Base-by-base conservation (phyloP, 2,888 invertebrate genomes). In the Drosophila paracracens region DNA sequence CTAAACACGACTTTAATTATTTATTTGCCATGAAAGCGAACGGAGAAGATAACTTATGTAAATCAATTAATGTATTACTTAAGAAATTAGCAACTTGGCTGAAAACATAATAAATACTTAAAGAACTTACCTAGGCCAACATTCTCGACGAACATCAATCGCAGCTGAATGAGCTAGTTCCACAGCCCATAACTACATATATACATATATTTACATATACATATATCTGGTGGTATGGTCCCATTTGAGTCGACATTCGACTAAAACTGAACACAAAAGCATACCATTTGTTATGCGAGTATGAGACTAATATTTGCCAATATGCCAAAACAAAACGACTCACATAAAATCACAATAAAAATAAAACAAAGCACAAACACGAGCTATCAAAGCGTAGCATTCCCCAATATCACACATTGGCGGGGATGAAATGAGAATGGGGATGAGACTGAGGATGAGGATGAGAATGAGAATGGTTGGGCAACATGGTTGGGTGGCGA, bases 271-370 rank as follows among this genome's bases (percentile, higher is more conserved):
- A 73, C 53, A 81, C 68, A 78, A 78, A 66, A 53, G 58, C 69
- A 69, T 68, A 65, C 66, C 81, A 80, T 87, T 88, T 82, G 58
- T 63, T 63, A 13, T 40, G 50, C 59, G 50, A 54, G 57, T 60
- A 80, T 80, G 78, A 76, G 82, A 81, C 88, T 82, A 89, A 89
- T 89, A 86, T 89, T 89, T 91, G 78, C 81, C 74, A 79, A 81
- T 77, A 76, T 83, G 73, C 76, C 82, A 83, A 76, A 76, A 69
- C 76, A 83, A 76, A 84, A 74, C 70, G 74, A 83, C 74, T 66
- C 60, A 61, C 79, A 86, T 75, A 69, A 82, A 85, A 87, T 79
- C 79, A 82, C 79, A 85, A 83, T 83, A 70, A 89, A 46, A 89
- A 88, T 70, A 76, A 83, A 79, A 74, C 79, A 80, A 79, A 66